Conservation (phyloP, 2,797 vertebrate species). For the Psittacula echo region DNA sequence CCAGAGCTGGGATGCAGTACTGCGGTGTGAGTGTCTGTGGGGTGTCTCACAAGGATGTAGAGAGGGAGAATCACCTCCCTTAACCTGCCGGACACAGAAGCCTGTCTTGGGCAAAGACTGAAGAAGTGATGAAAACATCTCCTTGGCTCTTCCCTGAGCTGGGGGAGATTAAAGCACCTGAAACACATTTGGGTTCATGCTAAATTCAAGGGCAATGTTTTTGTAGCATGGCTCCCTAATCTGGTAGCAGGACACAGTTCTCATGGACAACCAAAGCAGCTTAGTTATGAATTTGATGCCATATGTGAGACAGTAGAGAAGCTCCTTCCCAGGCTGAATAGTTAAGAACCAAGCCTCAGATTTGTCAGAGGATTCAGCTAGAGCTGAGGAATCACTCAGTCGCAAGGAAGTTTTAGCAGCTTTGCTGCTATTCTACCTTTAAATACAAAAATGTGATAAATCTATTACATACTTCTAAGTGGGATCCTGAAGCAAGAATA, state of each 20-base stretch:
- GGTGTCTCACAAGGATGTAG: background rate
- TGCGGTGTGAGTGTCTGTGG: background rate
- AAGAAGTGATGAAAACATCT: background rate
- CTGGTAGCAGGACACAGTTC: background rate
- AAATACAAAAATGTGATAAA: background rate
- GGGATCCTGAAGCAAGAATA: background rate
- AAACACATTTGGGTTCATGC: background rate
- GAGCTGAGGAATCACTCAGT: background rate
- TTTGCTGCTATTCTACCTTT: background rate
- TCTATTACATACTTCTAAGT: background rate
- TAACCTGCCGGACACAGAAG: background rate
- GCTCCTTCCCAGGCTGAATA: background rate
- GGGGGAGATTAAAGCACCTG: background rate
- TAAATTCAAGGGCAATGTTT: background rate
- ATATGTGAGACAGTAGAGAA: background rate
- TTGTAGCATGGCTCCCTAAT: background rate
- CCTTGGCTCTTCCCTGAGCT: background rate
- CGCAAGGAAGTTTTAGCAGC: background rate
- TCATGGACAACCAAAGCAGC: background rate
- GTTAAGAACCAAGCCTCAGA: background rate
- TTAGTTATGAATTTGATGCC: background rate
- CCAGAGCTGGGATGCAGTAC: background rate
- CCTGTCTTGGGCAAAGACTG: background rate
- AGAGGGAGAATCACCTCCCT: background rate
- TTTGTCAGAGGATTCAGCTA: background rate